These are phyloP conservation scores for Petrocephalus zakoni DNA, from an alignment of 2,113 vertebrate genomes.

Conservation along the genomic window DNA sequence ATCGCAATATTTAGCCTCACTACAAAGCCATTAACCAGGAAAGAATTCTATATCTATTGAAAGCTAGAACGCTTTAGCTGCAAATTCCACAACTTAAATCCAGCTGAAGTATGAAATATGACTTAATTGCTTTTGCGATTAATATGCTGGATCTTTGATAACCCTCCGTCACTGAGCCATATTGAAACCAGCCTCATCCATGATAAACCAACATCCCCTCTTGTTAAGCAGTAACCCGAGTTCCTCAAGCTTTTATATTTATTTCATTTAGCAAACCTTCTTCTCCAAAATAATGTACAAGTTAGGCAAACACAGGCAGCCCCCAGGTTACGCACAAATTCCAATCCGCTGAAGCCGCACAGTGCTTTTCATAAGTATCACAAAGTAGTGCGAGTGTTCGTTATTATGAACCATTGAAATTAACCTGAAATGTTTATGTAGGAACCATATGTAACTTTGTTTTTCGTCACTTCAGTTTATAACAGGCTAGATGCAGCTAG, in stretches of 20 bases:
- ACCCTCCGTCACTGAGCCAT: background rate
- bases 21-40: background rate
- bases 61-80: background rate
- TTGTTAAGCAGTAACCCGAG: background rate
- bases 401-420: too few relatives aligned
- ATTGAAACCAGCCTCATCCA: background rate
- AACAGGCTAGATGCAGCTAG: too few relatives aligned
- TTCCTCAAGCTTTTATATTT: background rate
- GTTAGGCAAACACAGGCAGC: background rate
- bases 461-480: too few relatives aligned
- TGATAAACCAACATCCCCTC: background rate
- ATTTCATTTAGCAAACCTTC: background rate
- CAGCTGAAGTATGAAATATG: background rate
- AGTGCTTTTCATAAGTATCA: too few relatives aligned
- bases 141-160: background rate
- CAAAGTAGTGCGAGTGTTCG: too few relatives aligned
- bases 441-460: too few relatives aligned
- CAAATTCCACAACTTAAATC: background rate
- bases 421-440: too few relatives aligned
- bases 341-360: background rate
- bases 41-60: background rate
- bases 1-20: background rate
- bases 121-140: background rate
- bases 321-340: background rate
- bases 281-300: background rate